Conservation (phyloP, 2,888 invertebrate species). For the Girardia tigrina region DNA sequence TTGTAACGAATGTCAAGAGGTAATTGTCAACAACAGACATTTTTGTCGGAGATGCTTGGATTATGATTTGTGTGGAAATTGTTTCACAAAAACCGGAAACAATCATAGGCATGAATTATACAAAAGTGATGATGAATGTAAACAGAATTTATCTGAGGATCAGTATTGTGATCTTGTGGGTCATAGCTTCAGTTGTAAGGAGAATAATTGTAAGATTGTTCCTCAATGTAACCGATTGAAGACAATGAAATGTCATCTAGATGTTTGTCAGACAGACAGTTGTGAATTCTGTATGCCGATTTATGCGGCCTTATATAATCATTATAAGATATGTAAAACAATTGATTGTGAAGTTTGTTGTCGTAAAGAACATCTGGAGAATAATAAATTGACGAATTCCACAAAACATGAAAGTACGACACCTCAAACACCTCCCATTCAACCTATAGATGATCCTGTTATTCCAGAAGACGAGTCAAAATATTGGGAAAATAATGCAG, state of each 20-base stretch:
- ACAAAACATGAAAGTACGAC: too few relatives aligned
- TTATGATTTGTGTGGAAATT: slow-evolving; percentile 7
- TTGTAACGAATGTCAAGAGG: neutral
- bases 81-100: too few relatives aligned
- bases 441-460: too few relatives aligned
- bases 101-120: neutral
- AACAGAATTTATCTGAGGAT: neutral
- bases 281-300: neutral
- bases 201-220: neutral
- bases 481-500: too few relatives aligned
- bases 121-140: neutral
- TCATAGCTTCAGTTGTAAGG: neutral
- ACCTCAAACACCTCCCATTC: too few relatives aligned
- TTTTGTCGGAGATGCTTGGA: neutral
- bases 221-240: neutral
- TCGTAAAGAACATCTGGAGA: too few relatives aligned
- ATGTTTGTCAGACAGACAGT: neutral
- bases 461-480: too few relatives aligned
- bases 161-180: neutral
- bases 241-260: neutral
- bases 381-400: too few relatives aligned
- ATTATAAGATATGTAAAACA: neutral
- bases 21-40: neutral
- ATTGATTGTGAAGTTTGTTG: neutral
- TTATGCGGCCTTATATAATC: neutral